These are phyloP conservation scores for Sciurus niger DNA, from an alignment of 2,113 vertebrate species.

Conservation along the genomic window DNA sequence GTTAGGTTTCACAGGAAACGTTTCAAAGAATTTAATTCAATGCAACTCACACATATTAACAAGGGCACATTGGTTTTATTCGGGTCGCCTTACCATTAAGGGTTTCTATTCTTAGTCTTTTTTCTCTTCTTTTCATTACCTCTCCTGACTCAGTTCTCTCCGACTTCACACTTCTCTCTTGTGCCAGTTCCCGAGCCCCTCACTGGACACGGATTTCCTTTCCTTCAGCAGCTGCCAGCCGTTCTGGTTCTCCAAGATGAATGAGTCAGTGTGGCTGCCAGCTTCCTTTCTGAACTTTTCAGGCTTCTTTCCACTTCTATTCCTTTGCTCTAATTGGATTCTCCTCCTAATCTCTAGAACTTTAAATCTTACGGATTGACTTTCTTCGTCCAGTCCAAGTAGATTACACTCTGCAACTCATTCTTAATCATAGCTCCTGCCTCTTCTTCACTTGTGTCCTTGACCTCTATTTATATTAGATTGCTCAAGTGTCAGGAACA, in stretches of 20 bases:
- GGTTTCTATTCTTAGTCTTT: slow-evolving; percentile 59
- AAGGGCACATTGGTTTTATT: background rate
- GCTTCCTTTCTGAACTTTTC: background rate
- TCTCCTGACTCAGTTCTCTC: background rate
- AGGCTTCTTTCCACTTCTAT: background rate
- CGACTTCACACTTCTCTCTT: background rate
- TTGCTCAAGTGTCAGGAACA: background rate
- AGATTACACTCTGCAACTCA: background rate
- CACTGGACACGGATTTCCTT: background rate
- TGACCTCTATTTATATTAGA: background rate
- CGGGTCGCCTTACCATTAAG: background rate
- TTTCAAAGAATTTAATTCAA: slow-evolving; percentile 55
- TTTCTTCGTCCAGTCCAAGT: background rate
- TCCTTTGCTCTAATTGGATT: background rate
- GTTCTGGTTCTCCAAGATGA: background rate
- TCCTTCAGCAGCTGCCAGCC: background rate
- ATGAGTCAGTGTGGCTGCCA: background rate
- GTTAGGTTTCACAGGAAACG: slow-evolving; percentile 61
- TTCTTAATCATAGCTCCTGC: background rate
- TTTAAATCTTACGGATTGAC: background rate
- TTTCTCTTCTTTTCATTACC: background rate
- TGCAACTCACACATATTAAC: background rate
- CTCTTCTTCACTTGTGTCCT: background rate
- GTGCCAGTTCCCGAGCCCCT: background rate
- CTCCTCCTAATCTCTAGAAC: background rate